phyloP scores from a whole-genome alignment of 2,113 vertebrate species.

The Albula goreensis region DNA sequence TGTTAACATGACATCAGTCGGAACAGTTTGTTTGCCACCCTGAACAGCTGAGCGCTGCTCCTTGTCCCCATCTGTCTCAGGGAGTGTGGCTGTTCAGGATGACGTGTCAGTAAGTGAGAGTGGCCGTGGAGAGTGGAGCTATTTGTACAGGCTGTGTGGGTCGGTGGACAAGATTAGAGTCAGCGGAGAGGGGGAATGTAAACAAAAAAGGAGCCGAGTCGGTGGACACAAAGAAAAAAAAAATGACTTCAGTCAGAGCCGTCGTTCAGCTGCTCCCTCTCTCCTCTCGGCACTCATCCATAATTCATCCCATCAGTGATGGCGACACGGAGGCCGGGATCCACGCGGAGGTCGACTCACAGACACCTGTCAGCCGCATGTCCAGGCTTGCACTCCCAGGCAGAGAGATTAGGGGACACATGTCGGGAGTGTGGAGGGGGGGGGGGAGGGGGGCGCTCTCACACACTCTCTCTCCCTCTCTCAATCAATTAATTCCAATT shows the following conservation, averaged over 20 bases:
- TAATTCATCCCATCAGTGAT: neutral
- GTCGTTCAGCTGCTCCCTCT: conserved; percentile 23
- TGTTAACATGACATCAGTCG: neutral
- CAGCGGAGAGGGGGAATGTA: conserved; percentile 51
- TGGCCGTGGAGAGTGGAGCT: conserved; percentile 49
- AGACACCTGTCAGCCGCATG: conserved; percentile 12
- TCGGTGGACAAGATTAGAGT: conserved; percentile 59
- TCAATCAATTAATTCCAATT: neutral
- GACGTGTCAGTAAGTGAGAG: conserved; percentile 30
- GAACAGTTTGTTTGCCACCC: neutral
- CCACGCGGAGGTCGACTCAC: neutral
- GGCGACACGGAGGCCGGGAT: neutral
- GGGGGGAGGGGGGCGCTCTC: neutral
- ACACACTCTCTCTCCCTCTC: neutral
- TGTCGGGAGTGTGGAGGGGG: conserved; percentile 1
- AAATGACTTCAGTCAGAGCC: conserved; percentile 5
- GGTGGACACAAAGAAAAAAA: conserved; percentile 26
- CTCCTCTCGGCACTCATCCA: conserved; percentile 7
- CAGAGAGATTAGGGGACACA: conserved; percentile 22
- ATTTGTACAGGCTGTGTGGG: conserved; percentile 57
- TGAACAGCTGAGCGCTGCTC: neutral
- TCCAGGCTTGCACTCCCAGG: neutral
- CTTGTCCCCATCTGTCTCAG: conserved; percentile 8
- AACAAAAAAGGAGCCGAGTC: conserved; percentile 45
- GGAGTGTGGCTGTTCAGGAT: conserved; percentile 5